Conservation (phyloP, 2,113 vertebrate species). For the Hippopotamus amphibius region DNA sequence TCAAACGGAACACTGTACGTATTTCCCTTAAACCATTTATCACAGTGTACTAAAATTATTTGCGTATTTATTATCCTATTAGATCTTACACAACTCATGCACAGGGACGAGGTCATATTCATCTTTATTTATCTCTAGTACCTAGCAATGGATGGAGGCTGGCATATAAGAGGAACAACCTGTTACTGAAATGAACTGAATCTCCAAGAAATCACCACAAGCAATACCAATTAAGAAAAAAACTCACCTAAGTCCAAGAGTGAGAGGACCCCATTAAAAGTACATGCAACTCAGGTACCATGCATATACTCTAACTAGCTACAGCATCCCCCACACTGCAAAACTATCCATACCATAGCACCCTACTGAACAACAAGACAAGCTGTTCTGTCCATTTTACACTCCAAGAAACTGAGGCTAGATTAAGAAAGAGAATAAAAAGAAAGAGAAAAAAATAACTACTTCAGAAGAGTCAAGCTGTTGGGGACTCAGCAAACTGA, state of each 20-base stretch:
- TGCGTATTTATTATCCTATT: neutral
- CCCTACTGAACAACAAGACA: neutral
- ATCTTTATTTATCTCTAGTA: neutral
- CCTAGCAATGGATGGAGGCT: neutral
- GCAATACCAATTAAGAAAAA: neutral
- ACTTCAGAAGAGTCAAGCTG: neutral
- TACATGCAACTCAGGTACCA: neutral
- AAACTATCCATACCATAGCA: neutral
- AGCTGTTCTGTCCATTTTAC: neutral
- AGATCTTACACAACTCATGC: neutral
- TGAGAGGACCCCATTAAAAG: neutral
- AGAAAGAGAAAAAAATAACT: neutral
- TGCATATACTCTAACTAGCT: neutral
- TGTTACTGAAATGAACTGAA: slow-evolving; percentile 32
- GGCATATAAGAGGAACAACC: neutral
- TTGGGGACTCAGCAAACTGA: neutral
- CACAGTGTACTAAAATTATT: neutral
- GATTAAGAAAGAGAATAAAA: neutral
- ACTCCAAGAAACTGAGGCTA: neutral
- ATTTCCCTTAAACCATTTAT: neutral
- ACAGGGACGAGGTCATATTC: neutral
- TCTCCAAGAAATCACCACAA: neutral
- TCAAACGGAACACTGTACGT: neutral
- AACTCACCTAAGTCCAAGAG: neutral
- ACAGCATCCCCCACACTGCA: neutral